These are phyloP conservation scores for Halcyon leucocephala DNA, from an alignment of 2,797 vertebrate species.

Conservation along the genomic window DNA sequence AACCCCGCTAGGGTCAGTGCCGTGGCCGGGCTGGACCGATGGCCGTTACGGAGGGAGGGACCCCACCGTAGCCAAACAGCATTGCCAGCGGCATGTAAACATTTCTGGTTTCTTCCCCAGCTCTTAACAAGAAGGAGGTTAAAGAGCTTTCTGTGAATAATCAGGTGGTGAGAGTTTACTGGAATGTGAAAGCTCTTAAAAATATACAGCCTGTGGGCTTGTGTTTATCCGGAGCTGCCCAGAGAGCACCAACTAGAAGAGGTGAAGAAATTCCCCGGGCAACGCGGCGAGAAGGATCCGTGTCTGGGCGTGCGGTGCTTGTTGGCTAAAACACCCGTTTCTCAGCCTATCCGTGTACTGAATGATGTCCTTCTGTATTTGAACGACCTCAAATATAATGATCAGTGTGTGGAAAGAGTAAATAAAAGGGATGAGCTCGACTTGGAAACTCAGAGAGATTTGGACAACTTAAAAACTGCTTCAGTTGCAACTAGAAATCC, in stretches of 20 bases:
- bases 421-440: neutral
- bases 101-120: no score
- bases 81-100: neutral
- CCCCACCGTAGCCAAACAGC: accelerated
- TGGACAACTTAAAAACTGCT: neutral
- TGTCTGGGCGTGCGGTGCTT: accelerated
- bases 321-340: neutral
- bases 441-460: neutral
- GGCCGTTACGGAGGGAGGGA: neutral
- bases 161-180: neutral
- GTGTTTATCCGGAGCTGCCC: neutral
- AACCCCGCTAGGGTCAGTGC: accelerated
- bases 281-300: neutral
- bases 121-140: neutral
- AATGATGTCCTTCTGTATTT: neutral
- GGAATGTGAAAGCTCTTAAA: neutral
- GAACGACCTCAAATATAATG: neutral
- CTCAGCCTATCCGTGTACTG: neutral
- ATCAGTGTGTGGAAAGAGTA: neutral
- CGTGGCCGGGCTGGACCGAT: neutral
- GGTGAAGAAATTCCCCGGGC: neutral
- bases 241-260: neutral
- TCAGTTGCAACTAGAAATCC: neutral
- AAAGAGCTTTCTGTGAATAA: neutral
- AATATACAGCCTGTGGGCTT: neutral